Evolutionary conservation across 2,888 invertebrate genomes (phyloP), one percentile per base, ranked within the genome.

Genomic region (Camptogramma bilineatum): DNA sequence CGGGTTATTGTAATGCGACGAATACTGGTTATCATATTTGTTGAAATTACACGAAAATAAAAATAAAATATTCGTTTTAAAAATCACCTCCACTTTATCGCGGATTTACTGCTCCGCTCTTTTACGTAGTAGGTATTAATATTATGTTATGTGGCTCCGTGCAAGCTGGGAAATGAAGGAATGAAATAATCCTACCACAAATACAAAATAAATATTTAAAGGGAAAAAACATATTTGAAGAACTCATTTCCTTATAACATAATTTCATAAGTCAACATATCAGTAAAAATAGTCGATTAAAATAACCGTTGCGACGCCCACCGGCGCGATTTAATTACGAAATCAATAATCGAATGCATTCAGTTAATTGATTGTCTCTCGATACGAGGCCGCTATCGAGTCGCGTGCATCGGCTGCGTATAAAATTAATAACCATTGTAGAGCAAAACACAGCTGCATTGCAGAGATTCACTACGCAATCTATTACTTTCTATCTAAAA

Each of bases 281-380:
- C 77, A 73, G 73, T 78, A 74, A 81, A 75, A 79, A 80, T 80
- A 71, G 72, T 71, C 76, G 68, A 75, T 80, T 74, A 75, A 74
- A 78, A 52, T 64, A 48, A 55, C 34, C 10, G 55, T 72, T 70
- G 73, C 74, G 64, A 81, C 88, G 84, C 90, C 88, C 84, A 84
- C 85, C 82, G 74, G 79, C 76, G 84, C 82, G 85, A 86, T 91
- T 91, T 91, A 90, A 92, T 92, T 92, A 90, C 86, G 84, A 87
- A 90, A 90, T 90, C 89, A 91, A 91, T 91, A 90, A 91, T 91
- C 88, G 88, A 90, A 90, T 85, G 85, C 80, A 79, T 77, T 79
- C 76, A 74, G 81, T 85, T 87, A 87, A 89, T 87, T 86, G 88
- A 89, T 90, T 88, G 88, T 86, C 83, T 76, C 78, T 75, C 79